These are phyloP conservation scores for Parazoanthus atlanticus DNA, from an alignment of 92 coral and sea anemone species.

Conservation along the genomic window DNA sequence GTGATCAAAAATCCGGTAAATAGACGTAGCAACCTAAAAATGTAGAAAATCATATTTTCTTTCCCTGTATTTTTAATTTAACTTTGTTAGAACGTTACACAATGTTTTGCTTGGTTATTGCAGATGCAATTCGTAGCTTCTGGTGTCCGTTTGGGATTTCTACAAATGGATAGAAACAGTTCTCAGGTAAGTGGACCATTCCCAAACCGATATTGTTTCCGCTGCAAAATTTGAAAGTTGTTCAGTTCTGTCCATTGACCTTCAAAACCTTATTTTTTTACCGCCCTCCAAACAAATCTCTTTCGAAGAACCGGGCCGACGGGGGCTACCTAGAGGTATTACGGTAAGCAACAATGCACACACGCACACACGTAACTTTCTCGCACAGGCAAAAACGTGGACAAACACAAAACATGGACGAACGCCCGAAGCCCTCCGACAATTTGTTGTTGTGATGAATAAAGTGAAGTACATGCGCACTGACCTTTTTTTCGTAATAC, in stretches of 20 bases:
- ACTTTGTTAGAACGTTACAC: too few species aligned
- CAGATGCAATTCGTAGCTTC: conserved; percentile 27
- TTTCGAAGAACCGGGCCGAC: too few species aligned
- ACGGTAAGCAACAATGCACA: too few species aligned
- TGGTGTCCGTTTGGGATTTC: conserved; percentile 25
- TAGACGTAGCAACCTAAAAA: not conserved
- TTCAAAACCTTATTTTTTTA: not conserved
- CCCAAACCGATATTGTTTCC: too few species aligned
- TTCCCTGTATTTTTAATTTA: not conserved
- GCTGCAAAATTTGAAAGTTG: not conserved
- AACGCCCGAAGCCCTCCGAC: too few species aligned
- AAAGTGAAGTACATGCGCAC: not conserved
- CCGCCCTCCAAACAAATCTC: too few species aligned
- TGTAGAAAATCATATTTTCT: too few species aligned
- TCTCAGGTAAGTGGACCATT: conserved; percentile 8
- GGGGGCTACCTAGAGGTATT: not conserved
- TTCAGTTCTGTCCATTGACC: not conserved
- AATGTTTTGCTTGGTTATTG: not conserved
- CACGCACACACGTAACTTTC: too few species aligned
- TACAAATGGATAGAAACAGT: conserved; percentile 11
- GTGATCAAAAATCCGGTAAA: too few species aligned
- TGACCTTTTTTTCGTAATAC: not conserved
- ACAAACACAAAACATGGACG: too few species aligned
- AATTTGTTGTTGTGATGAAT: not conserved
- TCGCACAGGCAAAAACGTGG: too few species aligned